These are phyloP conservation scores for Salticus scenicus DNA, from an alignment of 2,888 invertebrate species.

Conservation along the genomic window DNA sequence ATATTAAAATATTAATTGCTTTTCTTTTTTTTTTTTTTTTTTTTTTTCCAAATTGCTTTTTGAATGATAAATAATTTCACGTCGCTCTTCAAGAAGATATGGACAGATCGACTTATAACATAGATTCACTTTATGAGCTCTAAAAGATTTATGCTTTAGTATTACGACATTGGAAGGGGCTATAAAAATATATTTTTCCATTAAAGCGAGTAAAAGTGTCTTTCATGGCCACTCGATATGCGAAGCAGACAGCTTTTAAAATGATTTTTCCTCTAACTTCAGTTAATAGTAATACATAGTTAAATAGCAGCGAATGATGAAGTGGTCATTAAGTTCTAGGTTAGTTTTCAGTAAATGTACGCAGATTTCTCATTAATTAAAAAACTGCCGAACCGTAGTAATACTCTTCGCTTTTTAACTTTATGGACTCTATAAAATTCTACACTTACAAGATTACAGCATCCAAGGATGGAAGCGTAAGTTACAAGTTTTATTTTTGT, in stretches of 20 bases:
- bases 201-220: conserved; percentile 21
- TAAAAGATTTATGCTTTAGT: conserved; percentile 52
- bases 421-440: too few species aligned
- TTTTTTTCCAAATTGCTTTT: background rate
- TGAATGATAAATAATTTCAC: background rate
- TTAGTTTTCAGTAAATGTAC: too few species aligned
- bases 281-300: conserved; percentile 15
- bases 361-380: too few species aligned
- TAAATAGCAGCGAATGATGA: too few species aligned
- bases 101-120: background rate
- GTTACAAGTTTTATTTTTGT: too few species aligned
- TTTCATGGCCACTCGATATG: conserved; percentile 22
- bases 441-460: too few species aligned
- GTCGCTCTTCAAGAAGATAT: background rate
- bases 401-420: too few species aligned
- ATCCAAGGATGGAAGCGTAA: too few species aligned
- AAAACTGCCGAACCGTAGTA: too few species aligned
- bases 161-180: conserved; percentile 28
- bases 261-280: background rate
- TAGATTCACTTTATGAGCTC: conserved; percentile 52
- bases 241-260: conserved; percentile 14
- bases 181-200: conserved; percentile 36
- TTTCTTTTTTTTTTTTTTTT: too few species aligned
- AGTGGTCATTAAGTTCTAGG: too few species aligned
- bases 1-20: background rate